Evolutionary conservation across 2,888 invertebrate genomes (phyloP).

Genomic region (Brachynemurus nebulosus): DNA sequence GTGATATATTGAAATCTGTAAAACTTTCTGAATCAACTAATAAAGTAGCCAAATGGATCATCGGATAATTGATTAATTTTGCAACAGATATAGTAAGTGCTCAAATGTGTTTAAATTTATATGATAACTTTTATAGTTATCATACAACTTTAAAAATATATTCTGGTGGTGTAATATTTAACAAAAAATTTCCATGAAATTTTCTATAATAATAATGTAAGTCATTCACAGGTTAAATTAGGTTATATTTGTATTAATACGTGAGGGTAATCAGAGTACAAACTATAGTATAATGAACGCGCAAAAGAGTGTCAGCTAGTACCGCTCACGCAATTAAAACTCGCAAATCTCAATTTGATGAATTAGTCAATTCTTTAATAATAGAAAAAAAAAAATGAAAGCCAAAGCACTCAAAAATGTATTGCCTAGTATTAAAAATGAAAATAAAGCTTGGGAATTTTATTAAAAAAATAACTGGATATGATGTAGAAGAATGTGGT

Average conservation of each 20-base stretch:
- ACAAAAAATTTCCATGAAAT: neutral
- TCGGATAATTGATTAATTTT: neutral
- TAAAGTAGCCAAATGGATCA: neutral
- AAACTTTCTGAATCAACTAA: neutral
- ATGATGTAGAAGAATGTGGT: too few species aligned
- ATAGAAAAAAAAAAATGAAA: constrained; percentile 4
- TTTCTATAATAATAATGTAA: too few species aligned
- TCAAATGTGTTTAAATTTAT: neutral
- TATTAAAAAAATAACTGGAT: constrained; percentile 4
- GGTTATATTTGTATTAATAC: too few species aligned
- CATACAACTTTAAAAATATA: neutral
- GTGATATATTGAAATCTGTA: neutral
- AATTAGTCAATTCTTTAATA: constrained; percentile 1
- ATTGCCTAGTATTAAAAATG: neutral
- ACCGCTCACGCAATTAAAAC: neutral
- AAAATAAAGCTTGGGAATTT: constrained; percentile 1
- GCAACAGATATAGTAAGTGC: neutral
- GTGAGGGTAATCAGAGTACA: too few species aligned
- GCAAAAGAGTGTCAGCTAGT: neutral
- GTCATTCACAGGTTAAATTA: too few species aligned
- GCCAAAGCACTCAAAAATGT: constrained; percentile 6
- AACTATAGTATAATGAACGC: neutral
- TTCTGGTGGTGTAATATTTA: neutral
- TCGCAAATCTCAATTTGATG: constrained; percentile 1
- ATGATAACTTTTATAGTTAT: neutral